A percentile compares a stretch with the other conserved stretches of the same genome.
These are phyloP conservation scores for Potorous gilbertii DNA, from an alignment of 2,797 vertebrate genomes.

Conservation along the genomic window DNA sequence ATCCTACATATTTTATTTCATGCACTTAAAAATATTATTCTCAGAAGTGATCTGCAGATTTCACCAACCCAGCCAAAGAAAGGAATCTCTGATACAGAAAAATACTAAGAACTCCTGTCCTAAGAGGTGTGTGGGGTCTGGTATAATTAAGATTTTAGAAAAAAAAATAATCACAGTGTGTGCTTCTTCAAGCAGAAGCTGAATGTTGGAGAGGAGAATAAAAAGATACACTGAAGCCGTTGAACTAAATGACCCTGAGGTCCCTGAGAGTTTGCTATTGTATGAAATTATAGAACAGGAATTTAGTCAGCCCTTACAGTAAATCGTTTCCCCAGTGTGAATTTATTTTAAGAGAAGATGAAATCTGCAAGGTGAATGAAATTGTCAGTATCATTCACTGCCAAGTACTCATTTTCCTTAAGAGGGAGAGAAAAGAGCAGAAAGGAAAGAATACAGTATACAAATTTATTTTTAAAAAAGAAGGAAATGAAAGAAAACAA, in stretches of 20 bases:
- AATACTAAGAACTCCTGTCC: background rate
- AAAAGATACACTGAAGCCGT: background rate
- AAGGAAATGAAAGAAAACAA: background rate
- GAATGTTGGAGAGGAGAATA: background rate
- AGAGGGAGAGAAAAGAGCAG: background rate
- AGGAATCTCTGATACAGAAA: background rate
- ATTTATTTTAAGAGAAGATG: constrained; percentile 25
- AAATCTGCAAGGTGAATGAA: constrained; percentile 12
- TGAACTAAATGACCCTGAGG: background rate
- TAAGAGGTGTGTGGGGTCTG: background rate
- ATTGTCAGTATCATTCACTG: constrained; percentile 31
- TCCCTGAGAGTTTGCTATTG: background rate
- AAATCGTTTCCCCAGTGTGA: background rate
- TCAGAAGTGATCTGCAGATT: background rate
- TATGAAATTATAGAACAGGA: background rate
- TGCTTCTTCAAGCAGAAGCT: background rate
- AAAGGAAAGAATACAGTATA: background rate
- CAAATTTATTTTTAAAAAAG: background rate
- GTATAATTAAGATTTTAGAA: background rate
- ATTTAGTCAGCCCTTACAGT: background rate
- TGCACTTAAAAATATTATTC: background rate
- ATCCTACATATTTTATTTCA: background rate
- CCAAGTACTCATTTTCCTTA: constrained; percentile 28
- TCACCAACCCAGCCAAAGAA: background rate
- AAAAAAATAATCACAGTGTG: background rate